Base-by-base conservation (phyloP, 2,888 invertebrate genomes). In the Polyommatus icarus region DNA sequence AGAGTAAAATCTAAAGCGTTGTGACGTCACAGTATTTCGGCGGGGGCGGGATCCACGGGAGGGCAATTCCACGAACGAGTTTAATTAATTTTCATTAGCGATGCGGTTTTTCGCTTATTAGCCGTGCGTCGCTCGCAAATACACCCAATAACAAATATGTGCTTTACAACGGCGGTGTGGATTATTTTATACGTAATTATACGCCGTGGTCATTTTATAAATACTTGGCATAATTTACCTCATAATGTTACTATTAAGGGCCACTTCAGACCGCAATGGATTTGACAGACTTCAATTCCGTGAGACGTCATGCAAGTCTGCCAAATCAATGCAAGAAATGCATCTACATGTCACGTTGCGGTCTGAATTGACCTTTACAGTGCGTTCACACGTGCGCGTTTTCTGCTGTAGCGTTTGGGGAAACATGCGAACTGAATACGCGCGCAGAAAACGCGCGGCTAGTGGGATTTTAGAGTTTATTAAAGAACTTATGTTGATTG, bases 21-120 rank as follows among this genome's bases (percentile, higher is more conserved):
- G 82, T 82, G 83, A 84, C 81, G 84, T 85, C 82, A 85, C 85
- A 87, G 87, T 88, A 88, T 88, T 86, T 86, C 85, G 85, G 61
- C 59, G 75, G 72, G 46, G 36, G 59, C 77, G 76, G 71, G 78
- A 78, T 76, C 76, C 79, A 77, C 81, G 79, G 75, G 80, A 78
- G 80, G 75, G 78, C 80, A 46, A 79, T 80, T 76, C 80, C 72
- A 75, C 78, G 81, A 78, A 78, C 77, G 79, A 77, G 81, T 81
- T 81, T 82, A 82, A 81, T 81, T 81, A 81, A 81, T 81, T 81
- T 81, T 80, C 81, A 81, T 81, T 80, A 78, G 77, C 76, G 77
- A 79, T 73, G 79, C 80, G 79, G 79, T 78, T 79, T 77, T 76
- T 79, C 80, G 79, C 81, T 79, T 81, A 81, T 81, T 81, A 81